phyloP scores from a whole-genome alignment of 2,888 invertebrate genomes.

The Acanthosepion pharaonis region DNA sequence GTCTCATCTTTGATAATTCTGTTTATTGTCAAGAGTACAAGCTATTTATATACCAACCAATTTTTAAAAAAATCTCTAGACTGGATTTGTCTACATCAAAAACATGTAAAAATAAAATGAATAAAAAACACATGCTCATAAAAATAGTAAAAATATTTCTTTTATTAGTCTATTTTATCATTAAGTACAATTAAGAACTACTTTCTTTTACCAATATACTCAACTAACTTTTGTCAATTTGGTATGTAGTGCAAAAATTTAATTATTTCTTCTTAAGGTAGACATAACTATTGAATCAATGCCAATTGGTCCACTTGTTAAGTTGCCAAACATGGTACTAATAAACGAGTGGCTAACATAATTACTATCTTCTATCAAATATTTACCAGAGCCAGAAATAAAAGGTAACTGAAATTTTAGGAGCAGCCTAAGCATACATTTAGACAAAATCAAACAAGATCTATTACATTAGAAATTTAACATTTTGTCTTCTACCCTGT shows the following conservation, averaged over 20 bases:
- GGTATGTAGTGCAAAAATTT: constrained; percentile 10
- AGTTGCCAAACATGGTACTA: constrained; percentile 7
- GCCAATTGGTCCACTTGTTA: constrained; percentile 17
- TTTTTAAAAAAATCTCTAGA: too few relatives aligned
- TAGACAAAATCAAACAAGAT: constrained; percentile 7
- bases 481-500: neutral
- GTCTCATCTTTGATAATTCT: too few relatives aligned
- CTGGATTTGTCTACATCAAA: too few relatives aligned
- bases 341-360: constrained; percentile 15
- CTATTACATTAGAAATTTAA: neutral
- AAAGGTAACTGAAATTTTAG: neutral
- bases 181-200: neutral
- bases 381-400: neutral
- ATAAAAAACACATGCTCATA: neutral
- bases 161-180: neutral
- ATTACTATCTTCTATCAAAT: neutral
- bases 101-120: too few relatives aligned
- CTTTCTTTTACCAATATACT: neutral
- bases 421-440: neutral
- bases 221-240: constrained; percentile 33
- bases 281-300: constrained; percentile 7
- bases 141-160: neutral
- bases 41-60: too few relatives aligned
- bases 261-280: neutral
- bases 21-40: too few relatives aligned